Base-by-base conservation (phyloP, 1,140 invertebrate genomes). In the Platyscapa corneri region DNA sequence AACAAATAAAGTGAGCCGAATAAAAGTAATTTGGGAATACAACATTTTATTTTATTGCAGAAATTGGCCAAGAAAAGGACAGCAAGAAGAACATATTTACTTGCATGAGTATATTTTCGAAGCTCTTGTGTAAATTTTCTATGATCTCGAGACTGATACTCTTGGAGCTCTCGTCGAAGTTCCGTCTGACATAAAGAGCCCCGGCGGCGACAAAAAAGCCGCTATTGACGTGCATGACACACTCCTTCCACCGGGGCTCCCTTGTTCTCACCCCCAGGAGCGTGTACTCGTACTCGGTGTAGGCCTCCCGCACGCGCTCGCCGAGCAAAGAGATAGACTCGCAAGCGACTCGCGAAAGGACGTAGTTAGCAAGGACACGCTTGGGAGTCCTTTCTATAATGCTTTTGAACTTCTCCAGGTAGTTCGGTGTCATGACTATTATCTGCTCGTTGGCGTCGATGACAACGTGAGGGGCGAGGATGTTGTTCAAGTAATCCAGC, bases 211-310 rank as follows among this genome's bases (percentile, higher is more conserved):
- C 95, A 0, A 95, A 95, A 87, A 98, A 93, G 90, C 95, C 96
- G 87, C 94, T 94, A 70, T 95, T 95, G 30, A 95, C 95, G 8
- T 95, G 95, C 87, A 96, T 96, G 27, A 96, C 95, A 89, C 97
- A 97, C 88, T 97, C 96, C 93, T 97, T 97, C 97, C 97, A 98
- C n/a, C 97, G 94, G 3, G 96, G 95, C 89, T 46, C 96, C 90
- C 87, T 96, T 96, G 0, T 95, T 96, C 5, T 81, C 5, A 32
- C 72, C 0, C 84, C 84, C 1, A 39, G 49, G 1, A 81, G 23
- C 14, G 78, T 7, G 23, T 46, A 39, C 5, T 34, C 23, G 37
- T 75, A 75, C 39, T 81, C 12, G 16, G 0, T 12, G 18, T 30
- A 3, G 10, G 32, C 30, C 10, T 39, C 10, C 3, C 65, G 65